Evolutionary conservation across 2,888 invertebrate genomes (phyloP), one percentile per base, ranked within the genome.

Genomic region (Cantharis nigra): DNA sequence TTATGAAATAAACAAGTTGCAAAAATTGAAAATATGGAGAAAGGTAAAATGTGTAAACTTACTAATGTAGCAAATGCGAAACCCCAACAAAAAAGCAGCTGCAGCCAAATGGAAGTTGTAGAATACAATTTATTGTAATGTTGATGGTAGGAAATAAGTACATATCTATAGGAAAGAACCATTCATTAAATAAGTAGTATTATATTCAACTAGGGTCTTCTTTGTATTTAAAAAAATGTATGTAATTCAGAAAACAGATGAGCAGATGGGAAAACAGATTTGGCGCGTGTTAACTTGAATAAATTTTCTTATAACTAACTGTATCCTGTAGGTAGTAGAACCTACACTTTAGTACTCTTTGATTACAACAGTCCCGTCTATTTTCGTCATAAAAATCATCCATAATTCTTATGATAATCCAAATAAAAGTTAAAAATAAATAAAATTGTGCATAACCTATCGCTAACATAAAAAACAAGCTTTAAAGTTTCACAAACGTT

Each of bases 81-180:
- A 13, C 92, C 89, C 97, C 97, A 97, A 79, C 96, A 93, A 78
- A 92, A 91, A 16, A 93, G 85, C 85, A 97, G 91, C 92, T 97
- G 97, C 77, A 94, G 83, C 84, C 92, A 92, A 83, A 97, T 96
- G 85, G 93, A 92, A 62, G 91, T 90, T 65, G 90, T 91, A 63
- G 93, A 93, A 89, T 97, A 97, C 82, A 97, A 91, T 85, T 91
- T 92, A 63, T 93, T 91, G 89, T 97, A 97, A 86, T 93, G 91
- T 80, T 93, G 93, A 86, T 96, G 94, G 87, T 93, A 94, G 62
- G 96, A 94, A 85, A 97, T 96, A 83, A 97, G 89, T 63, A 96
- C 93, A 89, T 96, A 96, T 88, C 96, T 96, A 91, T 30, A 91
- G 91, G 80, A 49, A 49, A 49, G 5, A 49, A 49, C 5, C 13